A percentile compares a stretch with the other conserved stretches of the same genome.
Conservation (phyloP, 2,113 vertebrate genomes). For the Bathybates hornii region DNA sequence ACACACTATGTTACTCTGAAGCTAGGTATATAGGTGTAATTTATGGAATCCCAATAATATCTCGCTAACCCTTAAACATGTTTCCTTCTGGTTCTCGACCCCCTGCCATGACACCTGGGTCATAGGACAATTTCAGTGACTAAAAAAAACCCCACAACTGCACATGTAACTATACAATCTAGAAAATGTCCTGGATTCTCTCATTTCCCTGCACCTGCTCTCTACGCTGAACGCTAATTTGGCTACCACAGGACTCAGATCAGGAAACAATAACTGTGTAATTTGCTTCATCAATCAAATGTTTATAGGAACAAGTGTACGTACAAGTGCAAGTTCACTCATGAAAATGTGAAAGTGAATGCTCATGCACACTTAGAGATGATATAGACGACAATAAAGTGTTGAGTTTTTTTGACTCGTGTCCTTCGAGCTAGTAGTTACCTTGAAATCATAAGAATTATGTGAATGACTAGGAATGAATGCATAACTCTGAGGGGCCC, state of each 20-base stretch:
- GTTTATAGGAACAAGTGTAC: neutral
- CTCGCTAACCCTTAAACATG: neutral
- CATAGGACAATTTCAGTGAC: neutral
- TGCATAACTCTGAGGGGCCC: conserved; percentile 29
- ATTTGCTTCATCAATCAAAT: neutral
- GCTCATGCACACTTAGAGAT: neutral
- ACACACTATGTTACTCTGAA: neutral
- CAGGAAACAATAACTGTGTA: neutral
- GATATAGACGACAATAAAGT: neutral
- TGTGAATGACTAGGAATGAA: conserved; percentile 12
- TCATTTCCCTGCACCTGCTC: neutral
- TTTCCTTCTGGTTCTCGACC: neutral
- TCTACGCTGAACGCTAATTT: neutral
- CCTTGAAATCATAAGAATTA: conserved; percentile 11
- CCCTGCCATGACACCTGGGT: neutral
- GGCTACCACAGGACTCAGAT: neutral
- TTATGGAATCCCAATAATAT: neutral
- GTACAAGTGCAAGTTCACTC: neutral
- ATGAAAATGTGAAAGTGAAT: neutral
- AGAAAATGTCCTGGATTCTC: neutral
- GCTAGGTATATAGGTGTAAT: neutral
- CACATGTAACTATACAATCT: neutral
- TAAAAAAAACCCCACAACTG: neutral
- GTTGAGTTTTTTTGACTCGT: conserved; percentile 4
- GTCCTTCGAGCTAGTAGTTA: neutral